Base-by-base conservation (phyloP, 2,113 vertebrate species). In the Archilochus colubris region DNA sequence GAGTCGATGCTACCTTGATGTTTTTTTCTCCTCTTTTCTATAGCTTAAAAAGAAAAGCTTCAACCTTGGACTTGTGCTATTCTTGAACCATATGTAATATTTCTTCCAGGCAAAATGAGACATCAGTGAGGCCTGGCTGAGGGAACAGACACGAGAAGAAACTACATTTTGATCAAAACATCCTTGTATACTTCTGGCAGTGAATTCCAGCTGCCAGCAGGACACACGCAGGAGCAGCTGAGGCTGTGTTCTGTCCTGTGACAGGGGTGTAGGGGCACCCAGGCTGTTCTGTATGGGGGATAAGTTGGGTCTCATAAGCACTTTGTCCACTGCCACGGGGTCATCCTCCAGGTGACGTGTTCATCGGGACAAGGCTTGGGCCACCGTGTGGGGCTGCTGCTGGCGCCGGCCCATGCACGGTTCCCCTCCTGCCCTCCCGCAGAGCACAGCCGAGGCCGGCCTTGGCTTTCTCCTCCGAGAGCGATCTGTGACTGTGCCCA, bases 361-460 rank as follows among this genome's bases (percentile, higher is more conserved):
- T 53, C 55, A 8, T 9, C 2, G 0, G 33, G 33, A 15, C 67
- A 70, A 2, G 1, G 7, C 36, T 28, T 44, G 48, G 54, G 27
- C n/a, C 50, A 38, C 20, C 0, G 0, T 3, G 28, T 8, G 22
- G 18, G 14, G 6, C 11, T n/a, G 38, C 19, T 31, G 7, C n/a
- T 64, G 46, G 31, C 1, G 2, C 48, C 27, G 54, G 43, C 36
- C 50, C 4, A 0, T 5, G 21, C 18, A 10, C 5, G 2, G 40
- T 66, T 90, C 59, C 36, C 44, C 43, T 2, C 0, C 51, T 70
- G 12, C 64, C 14, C 19, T 55, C 46, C 14, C 6, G 6, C 69
- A 11, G 27, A 31, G n/a, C 24, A 36, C 0, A 0, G 13, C 12
- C 2, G 8, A 17, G 17, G 15, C 16, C 16, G 0, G 1, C 33